Conservation (phyloP, 2,797 vertebrate genomes). For the Rhynchotus rufescens region DNA sequence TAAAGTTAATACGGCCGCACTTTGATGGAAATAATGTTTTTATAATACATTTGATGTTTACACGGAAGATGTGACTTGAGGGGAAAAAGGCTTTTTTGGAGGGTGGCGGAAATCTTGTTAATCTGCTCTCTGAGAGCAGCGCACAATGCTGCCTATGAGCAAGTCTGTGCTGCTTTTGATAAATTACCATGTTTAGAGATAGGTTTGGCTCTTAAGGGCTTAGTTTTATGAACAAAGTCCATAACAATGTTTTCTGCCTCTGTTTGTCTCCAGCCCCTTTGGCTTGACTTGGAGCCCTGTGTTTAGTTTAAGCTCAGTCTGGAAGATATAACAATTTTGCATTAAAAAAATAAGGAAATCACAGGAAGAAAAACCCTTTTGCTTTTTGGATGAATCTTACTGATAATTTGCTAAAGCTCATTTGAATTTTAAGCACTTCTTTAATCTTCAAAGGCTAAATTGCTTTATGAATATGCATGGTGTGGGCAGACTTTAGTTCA, state of each 20-base stretch:
- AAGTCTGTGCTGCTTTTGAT: slow-evolving; percentile 85
- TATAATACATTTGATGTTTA: slow-evolving; percentile 80
- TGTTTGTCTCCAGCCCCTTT: slow-evolving; percentile 84
- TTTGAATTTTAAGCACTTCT: slow-evolving; percentile 99
- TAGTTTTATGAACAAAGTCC: slow-evolving; percentile 86
- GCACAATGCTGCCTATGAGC: slow-evolving; percentile 80
- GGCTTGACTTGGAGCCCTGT: slow-evolving; percentile 83
- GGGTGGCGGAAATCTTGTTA: slow-evolving; percentile 79
- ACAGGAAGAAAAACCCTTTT: slow-evolving; percentile 87
- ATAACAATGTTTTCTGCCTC: slow-evolving; percentile 83
- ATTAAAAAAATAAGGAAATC: slow-evolving; percentile 86
- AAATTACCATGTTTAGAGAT: slow-evolving; percentile 87
- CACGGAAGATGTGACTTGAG: slow-evolving; percentile 80
- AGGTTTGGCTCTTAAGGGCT: slow-evolving; percentile 85
- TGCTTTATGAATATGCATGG: slow-evolving; percentile 99
- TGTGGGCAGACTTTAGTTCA: slow-evolving; percentile 99
- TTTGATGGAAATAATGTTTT: slow-evolving; percentile 82
- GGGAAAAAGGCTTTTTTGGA: slow-evolving; percentile 76
- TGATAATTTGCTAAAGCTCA: slow-evolving; percentile 99
- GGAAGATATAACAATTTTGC: slow-evolving; percentile 86
- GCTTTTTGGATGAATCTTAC: slow-evolving; percentile 99
- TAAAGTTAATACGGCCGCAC: slow-evolving; percentile 72
- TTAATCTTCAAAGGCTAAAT: slow-evolving; percentile 99
- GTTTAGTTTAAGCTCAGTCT: slow-evolving; percentile 84
- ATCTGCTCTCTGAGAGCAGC: slow-evolving; percentile 80